These are phyloP conservation scores for Macrotrachela quadricornifera DNA, from an alignment of 1,140 invertebrate species.

Conservation along the genomic window DNA sequence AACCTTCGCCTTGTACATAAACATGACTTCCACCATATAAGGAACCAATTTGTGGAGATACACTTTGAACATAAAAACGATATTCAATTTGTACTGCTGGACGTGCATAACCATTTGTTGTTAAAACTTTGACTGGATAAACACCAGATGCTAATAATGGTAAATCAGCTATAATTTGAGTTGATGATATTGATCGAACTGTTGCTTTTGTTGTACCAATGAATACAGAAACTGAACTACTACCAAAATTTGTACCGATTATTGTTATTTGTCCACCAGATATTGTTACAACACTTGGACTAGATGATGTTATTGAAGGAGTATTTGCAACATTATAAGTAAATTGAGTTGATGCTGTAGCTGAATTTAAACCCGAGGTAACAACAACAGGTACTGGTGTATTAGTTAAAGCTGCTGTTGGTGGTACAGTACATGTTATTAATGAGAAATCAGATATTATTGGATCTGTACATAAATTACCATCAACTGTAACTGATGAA, in stretches of 20 bases:
- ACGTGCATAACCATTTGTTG: neutral
- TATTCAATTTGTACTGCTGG: neutral
- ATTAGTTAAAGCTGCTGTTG: neutral
- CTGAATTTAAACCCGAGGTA: neutral
- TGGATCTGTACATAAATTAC: slow-evolving; percentile 3
- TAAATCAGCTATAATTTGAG: slow-evolving; percentile 10
- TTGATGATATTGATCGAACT: slow-evolving; percentile 8
- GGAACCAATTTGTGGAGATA: slow-evolving; percentile 6
- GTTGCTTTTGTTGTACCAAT: slow-evolving; percentile 11
- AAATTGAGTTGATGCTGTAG: slow-evolving; percentile 10
- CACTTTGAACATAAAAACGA: slow-evolving; percentile 5
- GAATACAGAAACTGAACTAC: neutral
- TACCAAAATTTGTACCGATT: slow-evolving; percentile 13
- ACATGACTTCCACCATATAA: slow-evolving; percentile 17
- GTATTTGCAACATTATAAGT: slow-evolving; percentile 5
- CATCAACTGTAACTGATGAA: slow-evolving; percentile 10
- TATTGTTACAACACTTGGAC: neutral
- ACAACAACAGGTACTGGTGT: slow-evolving; percentile 8
- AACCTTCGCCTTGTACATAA: slow-evolving; percentile 17
- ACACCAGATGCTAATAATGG: slow-evolving; percentile 11
- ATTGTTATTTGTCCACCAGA: slow-evolving; percentile 12
- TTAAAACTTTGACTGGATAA: slow-evolving; percentile 6
- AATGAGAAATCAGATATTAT: neutral
- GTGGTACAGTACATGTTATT: slow-evolving; percentile 1
- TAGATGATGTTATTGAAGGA: neutral